A percentile compares a stretch with the other conserved stretches of the same genome.
These are phyloP conservation scores for Ictalurus furcatus DNA, from an alignment of 2,113 vertebrate species.

Conservation along the genomic window DNA sequence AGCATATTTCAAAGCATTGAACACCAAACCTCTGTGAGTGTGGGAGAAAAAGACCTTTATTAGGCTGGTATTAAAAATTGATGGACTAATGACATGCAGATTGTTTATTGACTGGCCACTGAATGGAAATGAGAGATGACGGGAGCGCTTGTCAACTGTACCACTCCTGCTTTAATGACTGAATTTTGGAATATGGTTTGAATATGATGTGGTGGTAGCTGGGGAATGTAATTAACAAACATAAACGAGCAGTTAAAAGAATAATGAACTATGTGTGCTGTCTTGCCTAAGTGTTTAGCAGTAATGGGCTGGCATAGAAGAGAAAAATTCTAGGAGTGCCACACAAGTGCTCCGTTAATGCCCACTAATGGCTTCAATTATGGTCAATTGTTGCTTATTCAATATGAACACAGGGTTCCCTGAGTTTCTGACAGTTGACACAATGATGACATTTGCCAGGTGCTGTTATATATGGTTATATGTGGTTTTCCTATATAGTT, in stretches of 20 bases:
- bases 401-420: constrained; percentile 57
- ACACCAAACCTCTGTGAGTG: constrained; percentile 72
- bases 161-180: constrained; percentile 59
- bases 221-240: constrained; percentile 56
- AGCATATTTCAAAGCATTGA: constrained; percentile 75
- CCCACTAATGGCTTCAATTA: constrained; percentile 64
- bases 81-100: constrained; percentile 83
- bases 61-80: constrained; percentile 86
- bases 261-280: constrained; percentile 59
- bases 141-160: constrained; percentile 59
- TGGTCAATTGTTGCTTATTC: constrained; percentile 68
- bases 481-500: constrained; percentile 48
- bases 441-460: constrained; percentile 70
- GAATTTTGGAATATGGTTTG: constrained; percentile 62
- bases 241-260: constrained; percentile 66
- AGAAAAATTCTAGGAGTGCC: constrained; percentile 52
- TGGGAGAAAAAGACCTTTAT: constrained; percentile 74
- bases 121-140: constrained; percentile 58
- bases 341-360: constrained; percentile 66
- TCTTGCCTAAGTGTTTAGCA: constrained; percentile 57
- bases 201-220: constrained; percentile 50
- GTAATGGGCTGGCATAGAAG: constrained; percentile 56
- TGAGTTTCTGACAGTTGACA: constrained; percentile 63
- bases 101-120: constrained; percentile 79
- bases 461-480: constrained; percentile 50